phyloP scores from a whole-genome alignment of 2,797 vertebrate species.

The Cirrhinus mrigala region DNA sequence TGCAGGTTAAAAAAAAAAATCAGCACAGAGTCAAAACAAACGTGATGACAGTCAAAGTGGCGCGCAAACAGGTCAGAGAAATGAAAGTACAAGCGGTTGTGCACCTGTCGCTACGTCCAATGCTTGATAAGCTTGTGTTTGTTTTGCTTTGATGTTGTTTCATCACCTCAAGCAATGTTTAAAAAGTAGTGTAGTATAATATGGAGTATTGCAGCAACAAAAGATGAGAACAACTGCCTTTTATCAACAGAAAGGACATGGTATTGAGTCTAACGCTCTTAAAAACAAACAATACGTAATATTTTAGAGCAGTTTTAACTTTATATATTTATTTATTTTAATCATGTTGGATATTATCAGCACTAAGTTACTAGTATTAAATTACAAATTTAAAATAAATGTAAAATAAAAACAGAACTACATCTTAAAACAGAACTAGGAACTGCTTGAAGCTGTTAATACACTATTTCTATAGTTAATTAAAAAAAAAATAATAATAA shows the following conservation, averaged over 20 bases:
- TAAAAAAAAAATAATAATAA: too few relatives aligned
- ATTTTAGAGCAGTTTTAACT: too few relatives aligned
- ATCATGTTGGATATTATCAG: too few relatives aligned
- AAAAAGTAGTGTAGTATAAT: neutral
- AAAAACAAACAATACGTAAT: too few relatives aligned
- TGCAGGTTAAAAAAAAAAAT: neutral
- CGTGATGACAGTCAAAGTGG: neutral
- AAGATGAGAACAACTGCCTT: neutral
- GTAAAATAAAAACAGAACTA: too few relatives aligned
- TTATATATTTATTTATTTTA: too few relatives aligned
- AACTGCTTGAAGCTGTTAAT: too few relatives aligned
- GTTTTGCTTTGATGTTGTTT: neutral
- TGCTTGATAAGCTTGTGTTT: neutral
- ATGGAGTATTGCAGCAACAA: neutral
- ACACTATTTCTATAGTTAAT: too few relatives aligned
- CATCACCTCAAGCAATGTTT: neutral
- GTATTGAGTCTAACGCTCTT: too few relatives aligned
- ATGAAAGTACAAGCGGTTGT: neutral
- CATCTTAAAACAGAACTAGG: too few relatives aligned
- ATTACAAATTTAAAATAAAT: too few relatives aligned
- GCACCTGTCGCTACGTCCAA: neutral
- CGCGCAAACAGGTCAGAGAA: neutral
- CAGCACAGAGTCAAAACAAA: neutral
- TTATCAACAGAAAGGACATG: neutral
- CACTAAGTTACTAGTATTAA: too few relatives aligned